Percentiles rank a stretch among this genome's conserved stretches.
phyloP scores from a whole-genome alignment of 2,888 invertebrate species.

The Agrotis puta region DNA sequence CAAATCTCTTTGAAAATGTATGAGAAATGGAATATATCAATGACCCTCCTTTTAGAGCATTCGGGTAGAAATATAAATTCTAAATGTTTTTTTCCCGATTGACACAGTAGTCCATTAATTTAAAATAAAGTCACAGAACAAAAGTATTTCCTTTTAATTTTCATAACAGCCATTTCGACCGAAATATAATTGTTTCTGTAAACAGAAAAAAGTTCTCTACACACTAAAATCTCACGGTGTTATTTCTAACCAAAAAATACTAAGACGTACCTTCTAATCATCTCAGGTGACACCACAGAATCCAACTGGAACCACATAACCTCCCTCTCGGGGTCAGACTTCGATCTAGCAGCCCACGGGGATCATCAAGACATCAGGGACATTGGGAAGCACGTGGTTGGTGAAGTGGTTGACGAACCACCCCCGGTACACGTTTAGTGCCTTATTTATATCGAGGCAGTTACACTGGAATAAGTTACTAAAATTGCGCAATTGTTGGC shows the following conservation, averaged over 20 bases:
- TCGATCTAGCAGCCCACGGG: slow-evolving; percentile 92
- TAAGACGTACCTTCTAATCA: slow-evolving; percentile 31
- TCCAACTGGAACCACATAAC: slow-evolving; percentile 89
- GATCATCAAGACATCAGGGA: slow-evolving; percentile 78
- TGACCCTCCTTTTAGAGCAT: too few species aligned
- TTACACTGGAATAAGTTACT: not conserved
- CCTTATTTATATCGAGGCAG: slow-evolving; percentile 40
- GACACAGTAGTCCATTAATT: not conserved
- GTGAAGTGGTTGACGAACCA: slow-evolving; percentile 65
- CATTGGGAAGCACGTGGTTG: slow-evolving; percentile 77
- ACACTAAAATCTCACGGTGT: slow-evolving; percentile 7
- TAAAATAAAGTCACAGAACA: not conserved
- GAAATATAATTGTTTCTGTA: too few species aligned
- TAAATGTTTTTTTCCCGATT: not conserved
- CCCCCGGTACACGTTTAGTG: slow-evolving; percentile 78
- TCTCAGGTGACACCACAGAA: slow-evolving; percentile 74
- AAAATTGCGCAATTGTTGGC: not conserved
- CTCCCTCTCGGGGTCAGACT: slow-evolving; percentile 92
- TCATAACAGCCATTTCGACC: too few species aligned
- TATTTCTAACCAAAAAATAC: slow-evolving; percentile 1
- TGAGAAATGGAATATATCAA: not conserved
- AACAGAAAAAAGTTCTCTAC: not conserved
- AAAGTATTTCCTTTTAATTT: not conserved
- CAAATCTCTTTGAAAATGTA: too few species aligned
- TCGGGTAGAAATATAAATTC: too few species aligned